Base-by-base conservation (phyloP, 53 echinoderm and acorn worm species). In the Patiria pectinifera region DNA sequence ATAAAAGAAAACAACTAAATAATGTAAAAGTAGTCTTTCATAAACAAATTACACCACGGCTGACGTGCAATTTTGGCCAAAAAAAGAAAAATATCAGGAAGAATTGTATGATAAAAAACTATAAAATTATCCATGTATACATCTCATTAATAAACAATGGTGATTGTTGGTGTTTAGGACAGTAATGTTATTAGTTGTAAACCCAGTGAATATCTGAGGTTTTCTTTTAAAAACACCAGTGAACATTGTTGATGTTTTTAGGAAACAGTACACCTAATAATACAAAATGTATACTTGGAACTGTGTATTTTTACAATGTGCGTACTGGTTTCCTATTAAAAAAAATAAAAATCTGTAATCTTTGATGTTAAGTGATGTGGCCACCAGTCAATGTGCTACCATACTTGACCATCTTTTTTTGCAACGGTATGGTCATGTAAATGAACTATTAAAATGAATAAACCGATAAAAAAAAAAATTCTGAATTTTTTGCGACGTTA, bases 21-120 rank as follows among this genome's bases (percentile, higher is more conserved):
- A 80, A 80, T 62, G 66, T 66, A 24, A 66, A 81, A 90, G 80
- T 90, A 90, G 90, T 90, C 90, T 90, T 90, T 90, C 90, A 90
- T 80, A 63, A 84, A 48, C 59, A 60, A 78, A 46, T 43, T 59
- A 59, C 59, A 90, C 47, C 78, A 90, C 80, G 90, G 90, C 80
- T 90, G 81, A 90, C 53, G 90, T 90, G 90, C 90, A 90, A 90
- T 90, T 90, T 90, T 90, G 90, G 81, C 90, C 90, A 80, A 69
- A 80, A 90, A 80, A 48, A 79, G 59, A 5, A 89, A 80, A 13
- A 63, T 21, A 80, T 90, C 90, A 90, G 90, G 90, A 90, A 90
- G 81, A 63, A 62, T 11, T 90, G 81, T 90, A 90, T 81, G 66
- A 69, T 80, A 69, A 90, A 35, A 85, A 47, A 11, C 43, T 80